These are phyloP conservation scores for Prunella strophiata DNA, from an alignment of 2,797 vertebrate species.

Conservation along the genomic window DNA sequence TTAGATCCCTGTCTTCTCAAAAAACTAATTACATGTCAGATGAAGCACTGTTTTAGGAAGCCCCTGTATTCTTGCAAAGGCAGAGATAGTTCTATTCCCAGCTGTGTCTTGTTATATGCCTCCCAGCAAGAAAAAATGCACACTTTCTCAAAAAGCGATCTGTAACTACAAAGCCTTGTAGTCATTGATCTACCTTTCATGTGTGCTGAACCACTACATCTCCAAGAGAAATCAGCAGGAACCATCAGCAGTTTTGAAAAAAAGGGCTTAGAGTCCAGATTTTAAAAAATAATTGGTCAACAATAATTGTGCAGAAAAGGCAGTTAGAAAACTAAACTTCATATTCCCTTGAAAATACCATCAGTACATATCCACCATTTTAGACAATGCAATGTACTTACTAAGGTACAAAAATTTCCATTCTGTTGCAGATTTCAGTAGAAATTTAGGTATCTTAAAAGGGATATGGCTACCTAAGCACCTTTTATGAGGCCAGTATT, in stretches of 20 bases:
- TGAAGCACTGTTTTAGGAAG: not conserved
- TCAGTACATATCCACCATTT: not conserved
- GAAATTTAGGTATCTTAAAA: not conserved
- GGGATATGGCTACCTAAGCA: not conserved
- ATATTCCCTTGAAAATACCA: not conserved
- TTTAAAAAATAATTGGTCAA: slow-evolving; percentile 11
- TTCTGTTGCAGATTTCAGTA: not conserved
- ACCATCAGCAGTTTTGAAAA: not conserved
- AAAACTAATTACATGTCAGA: slow-evolving; percentile 48
- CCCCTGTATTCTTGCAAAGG: not conserved
- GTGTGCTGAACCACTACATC: not conserved
- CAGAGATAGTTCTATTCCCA: slow-evolving; percentile 4
- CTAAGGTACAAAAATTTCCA: not conserved
- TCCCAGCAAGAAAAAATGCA: not conserved
- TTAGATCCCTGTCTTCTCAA: not conserved
- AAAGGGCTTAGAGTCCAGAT: not conserved
- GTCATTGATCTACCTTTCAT: not conserved
- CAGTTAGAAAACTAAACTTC: not conserved
- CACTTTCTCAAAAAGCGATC: not conserved
- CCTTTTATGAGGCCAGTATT: not conserved
- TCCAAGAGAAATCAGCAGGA: not conserved
- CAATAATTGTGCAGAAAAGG: not conserved
- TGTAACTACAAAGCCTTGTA: not conserved
- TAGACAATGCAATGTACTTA: not conserved
- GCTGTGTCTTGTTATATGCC: not conserved